These are phyloP conservation scores for Campoletis raptor DNA, from an alignment of 2,888 invertebrate genomes.

Conservation along the genomic window DNA sequence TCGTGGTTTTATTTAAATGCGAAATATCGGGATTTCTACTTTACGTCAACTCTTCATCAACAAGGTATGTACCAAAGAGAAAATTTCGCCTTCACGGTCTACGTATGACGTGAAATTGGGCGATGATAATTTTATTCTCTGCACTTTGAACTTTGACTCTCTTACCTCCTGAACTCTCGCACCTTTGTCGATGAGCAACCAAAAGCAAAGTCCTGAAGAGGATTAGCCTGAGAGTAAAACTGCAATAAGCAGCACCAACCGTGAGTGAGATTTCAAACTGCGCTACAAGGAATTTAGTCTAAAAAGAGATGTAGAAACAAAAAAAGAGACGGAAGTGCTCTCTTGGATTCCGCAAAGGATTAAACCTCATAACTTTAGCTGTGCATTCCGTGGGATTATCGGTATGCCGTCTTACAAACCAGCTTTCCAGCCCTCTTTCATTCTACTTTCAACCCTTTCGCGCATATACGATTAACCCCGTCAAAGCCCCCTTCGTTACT, in stretches of 20 bases:
- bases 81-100: background rate
- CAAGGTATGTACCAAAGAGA: background rate
- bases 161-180: slow-evolving; percentile 7
- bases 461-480: background rate
- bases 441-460: slow-evolving; percentile 16
- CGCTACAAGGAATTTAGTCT: background rate
- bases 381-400: slow-evolving; percentile 76
- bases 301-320: background rate
- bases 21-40: background rate
- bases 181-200: slow-evolving; percentile 32
- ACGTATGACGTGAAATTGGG: background rate
- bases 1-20: background rate
- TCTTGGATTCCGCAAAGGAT: slow-evolving; percentile 77
- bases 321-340: slow-evolving; percentile 8
- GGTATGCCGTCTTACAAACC: slow-evolving; percentile 65
- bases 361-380: slow-evolving; percentile 79
- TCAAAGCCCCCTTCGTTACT: background rate
- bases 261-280: slow-evolving; percentile 13
- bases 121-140: slow-evolving; percentile 42
- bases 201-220: slow-evolving; percentile 15
- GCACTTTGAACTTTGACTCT: slow-evolving; percentile 42
- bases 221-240: background rate
- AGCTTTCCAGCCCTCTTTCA: slow-evolving; percentile 23
- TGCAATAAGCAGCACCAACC: slow-evolving; percentile 14
- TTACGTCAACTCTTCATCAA: slow-evolving; percentile 6